Conservation (phyloP, 2,888 invertebrate species). For the Sphaerophoria rueppellii region DNA sequence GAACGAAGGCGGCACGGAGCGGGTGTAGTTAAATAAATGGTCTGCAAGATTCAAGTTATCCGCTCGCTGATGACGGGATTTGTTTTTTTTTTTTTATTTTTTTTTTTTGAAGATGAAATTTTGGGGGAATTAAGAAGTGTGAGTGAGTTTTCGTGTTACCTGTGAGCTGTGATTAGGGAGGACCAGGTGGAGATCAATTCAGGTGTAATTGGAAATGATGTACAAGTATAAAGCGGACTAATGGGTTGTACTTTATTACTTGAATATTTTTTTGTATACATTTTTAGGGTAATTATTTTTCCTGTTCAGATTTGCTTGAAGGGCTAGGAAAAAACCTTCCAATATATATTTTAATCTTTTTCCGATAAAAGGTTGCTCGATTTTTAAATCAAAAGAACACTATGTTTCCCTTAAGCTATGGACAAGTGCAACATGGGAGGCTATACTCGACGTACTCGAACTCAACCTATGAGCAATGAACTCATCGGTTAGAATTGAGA, state of each 20-base stretch:
- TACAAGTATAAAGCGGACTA: not conserved
- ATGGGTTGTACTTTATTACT: not conserved
- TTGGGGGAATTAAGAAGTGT: slow-evolving; percentile 14
- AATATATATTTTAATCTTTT: no score
- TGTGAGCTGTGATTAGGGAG: slow-evolving; percentile 37
- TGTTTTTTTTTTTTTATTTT: slow-evolving; percentile 24
- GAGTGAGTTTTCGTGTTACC: not conserved
- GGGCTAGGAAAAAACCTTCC: no score
- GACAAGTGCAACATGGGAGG: not conserved
- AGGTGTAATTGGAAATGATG: slow-evolving; percentile 42
- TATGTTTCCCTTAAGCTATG: no score
- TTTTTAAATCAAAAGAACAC: no score
- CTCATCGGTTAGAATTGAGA: not conserved
- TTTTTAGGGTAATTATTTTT: no score
- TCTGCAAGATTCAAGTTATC: slow-evolving; percentile 53
- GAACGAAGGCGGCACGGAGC: not conserved
- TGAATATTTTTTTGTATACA: no score
- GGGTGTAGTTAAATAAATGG: slow-evolving; percentile 4
- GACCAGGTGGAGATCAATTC: slow-evolving; percentile 61
- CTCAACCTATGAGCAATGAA: not conserved
- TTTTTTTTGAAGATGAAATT: slow-evolving; percentile 15
- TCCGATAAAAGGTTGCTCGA: no score
- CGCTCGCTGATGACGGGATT: slow-evolving; percentile 49
- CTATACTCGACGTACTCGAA: not conserved
- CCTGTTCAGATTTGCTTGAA: no score